These are phyloP conservation scores for Poeciliopsis turneri DNA, from an alignment of 2,797 vertebrate species.

Conservation along the genomic window DNA sequence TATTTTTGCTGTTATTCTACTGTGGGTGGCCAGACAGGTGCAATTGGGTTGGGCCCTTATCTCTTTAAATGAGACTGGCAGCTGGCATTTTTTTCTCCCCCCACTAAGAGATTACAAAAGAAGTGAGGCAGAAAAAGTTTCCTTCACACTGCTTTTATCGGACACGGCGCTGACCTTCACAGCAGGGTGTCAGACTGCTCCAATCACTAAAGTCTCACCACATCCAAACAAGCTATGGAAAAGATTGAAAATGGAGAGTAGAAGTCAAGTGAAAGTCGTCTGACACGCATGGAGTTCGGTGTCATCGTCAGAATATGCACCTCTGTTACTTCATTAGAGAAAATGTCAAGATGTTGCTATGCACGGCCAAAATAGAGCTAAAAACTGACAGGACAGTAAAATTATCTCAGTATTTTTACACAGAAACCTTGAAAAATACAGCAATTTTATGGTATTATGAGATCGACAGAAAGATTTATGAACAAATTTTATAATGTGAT, in stretches of 20 bases:
- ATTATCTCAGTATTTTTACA: background rate
- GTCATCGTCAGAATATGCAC: background rate
- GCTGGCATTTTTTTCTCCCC: slow-evolving; percentile 58
- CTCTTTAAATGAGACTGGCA: slow-evolving; percentile 72
- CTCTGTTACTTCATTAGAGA: slow-evolving; percentile 6
- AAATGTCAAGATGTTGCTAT: slow-evolving; percentile 24
- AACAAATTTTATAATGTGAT: background rate
- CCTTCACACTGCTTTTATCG: slow-evolving; percentile 62
- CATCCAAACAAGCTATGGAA: slow-evolving; percentile 45
- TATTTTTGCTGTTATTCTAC: slow-evolving; percentile 32
- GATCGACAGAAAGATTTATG: background rate
- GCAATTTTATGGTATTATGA: background rate
- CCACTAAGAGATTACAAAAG: slow-evolving; percentile 68
- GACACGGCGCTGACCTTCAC: slow-evolving; percentile 67
- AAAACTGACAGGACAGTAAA: background rate
- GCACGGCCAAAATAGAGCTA: background rate
- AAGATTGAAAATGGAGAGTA: slow-evolving; percentile 49
- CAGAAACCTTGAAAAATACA: background rate
- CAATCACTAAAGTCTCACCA: slow-evolving; percentile 41
- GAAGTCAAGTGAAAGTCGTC: slow-evolving; percentile 58
- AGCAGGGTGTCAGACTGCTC: slow-evolving; percentile 29
- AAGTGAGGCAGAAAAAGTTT: slow-evolving; percentile 51
- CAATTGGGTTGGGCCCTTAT: slow-evolving; percentile 60
- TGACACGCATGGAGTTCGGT: slow-evolving; percentile 38
- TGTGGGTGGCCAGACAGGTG: slow-evolving; percentile 52